phyloP scores from a whole-genome alignment of 2,797 vertebrate species.

The Gouania willdenowi region DNA sequence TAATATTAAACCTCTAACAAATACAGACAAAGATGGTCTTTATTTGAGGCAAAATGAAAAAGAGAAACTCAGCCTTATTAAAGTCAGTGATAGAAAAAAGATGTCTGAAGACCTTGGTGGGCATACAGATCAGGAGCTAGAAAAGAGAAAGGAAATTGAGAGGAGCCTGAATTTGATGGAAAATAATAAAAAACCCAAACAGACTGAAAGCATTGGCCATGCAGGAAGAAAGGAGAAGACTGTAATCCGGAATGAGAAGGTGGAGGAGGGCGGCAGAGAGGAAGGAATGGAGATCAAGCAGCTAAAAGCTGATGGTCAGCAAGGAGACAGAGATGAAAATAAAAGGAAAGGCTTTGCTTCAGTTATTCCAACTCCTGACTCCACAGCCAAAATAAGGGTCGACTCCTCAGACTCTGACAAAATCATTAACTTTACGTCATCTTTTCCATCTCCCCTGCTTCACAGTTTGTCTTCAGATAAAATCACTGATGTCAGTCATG shows the following conservation, averaged over 20 bases:
- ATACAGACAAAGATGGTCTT: constrained; percentile 23
- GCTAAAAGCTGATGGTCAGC: constrained; percentile 32
- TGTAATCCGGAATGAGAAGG: constrained; percentile 34
- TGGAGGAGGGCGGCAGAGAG: constrained; percentile 10
- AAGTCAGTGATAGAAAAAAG: constrained; percentile 43
- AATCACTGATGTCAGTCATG: constrained; percentile 24
- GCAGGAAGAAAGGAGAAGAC: constrained; percentile 31
- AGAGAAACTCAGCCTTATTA: constrained; percentile 29
- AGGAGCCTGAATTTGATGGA: constrained; percentile 32
- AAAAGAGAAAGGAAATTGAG: constrained; percentile 40
- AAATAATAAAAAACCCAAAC: constrained; percentile 52
- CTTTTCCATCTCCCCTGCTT: constrained; percentile 25
- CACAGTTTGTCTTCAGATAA: constrained; percentile 28
- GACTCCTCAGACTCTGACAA: constrained; percentile 23
- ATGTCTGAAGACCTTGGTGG: constrained; percentile 22
- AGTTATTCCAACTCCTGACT: constrained; percentile 26
- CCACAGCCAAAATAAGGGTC: constrained; percentile 10
- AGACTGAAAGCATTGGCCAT: constrained; percentile 25
- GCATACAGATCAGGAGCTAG: constrained; percentile 40
- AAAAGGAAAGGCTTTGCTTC: constrained; percentile 48
- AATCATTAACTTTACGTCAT: constrained; percentile 34
- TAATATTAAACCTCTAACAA: constrained; percentile 16
- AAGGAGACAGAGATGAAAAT: constrained; percentile 44
- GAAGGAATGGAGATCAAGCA: constrained; percentile 32
- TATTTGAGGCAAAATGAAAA: constrained; percentile 27